These are phyloP conservation scores for Aplochiton taeniatus DNA, from an alignment of 2,797 vertebrate species.

Conservation along the genomic window DNA sequence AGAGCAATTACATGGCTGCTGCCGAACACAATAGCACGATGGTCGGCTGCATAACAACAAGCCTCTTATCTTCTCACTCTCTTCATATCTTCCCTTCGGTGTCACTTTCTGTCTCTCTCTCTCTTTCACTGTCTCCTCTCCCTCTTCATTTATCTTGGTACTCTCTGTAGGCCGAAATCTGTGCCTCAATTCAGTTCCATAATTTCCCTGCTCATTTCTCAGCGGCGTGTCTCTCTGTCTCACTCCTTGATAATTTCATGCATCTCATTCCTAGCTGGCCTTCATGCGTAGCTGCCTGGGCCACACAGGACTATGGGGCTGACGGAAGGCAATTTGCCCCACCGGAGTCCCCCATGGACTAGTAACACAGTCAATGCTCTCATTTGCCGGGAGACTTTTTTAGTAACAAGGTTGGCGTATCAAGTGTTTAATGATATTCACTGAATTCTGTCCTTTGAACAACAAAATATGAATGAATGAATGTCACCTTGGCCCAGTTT, in stretches of 20 bases:
- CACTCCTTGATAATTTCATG: conserved; percentile 50
- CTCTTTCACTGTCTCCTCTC: conserved; percentile 27
- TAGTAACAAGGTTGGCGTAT: neutral
- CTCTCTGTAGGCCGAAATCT: conserved; percentile 17
- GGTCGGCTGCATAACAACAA: conserved; percentile 50
- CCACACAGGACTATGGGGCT: conserved; percentile 56
- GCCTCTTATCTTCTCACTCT: conserved; percentile 55
- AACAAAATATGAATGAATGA: no score
- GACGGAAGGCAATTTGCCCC: conserved; percentile 66
- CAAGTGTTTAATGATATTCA: conserved; percentile 3
- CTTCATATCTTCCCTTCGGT: conserved; percentile 46
- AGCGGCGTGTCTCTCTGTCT: conserved; percentile 15
- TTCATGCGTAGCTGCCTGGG: conserved; percentile 56
- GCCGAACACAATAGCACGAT: conserved; percentile 57
- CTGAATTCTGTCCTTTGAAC: conserved; percentile 29
- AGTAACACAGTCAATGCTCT: conserved; percentile 51
- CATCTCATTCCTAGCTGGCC: conserved; percentile 53
- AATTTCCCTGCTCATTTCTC: conserved; percentile 14
- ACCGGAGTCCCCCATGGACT: conserved; percentile 60
- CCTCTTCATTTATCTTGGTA: conserved; percentile 28
- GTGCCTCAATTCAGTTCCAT: conserved; percentile 23
- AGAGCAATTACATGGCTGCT: conserved; percentile 62
- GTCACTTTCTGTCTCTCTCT: conserved; percentile 46
- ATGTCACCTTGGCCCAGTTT: no score
- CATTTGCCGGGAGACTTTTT: conserved; percentile 25